Evolutionary conservation across 2,888 invertebrate species (phyloP).

Genomic region (Acronicta psi): DNA sequence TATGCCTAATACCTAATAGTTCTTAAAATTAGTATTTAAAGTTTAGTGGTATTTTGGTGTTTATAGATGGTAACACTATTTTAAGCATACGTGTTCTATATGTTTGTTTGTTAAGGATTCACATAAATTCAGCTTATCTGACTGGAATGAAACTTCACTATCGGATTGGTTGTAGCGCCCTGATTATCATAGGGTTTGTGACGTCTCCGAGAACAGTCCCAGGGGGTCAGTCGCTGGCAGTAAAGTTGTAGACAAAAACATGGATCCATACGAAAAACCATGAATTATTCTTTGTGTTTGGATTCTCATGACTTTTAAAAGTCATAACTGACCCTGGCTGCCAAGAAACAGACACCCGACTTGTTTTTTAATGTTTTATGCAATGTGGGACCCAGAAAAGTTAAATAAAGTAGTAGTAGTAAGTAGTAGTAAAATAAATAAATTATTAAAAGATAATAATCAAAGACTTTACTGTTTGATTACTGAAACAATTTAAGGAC

Average conservation of each 20-base stretch:
- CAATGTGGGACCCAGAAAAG: background rate
- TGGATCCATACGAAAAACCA: background rate
- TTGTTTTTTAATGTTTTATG: background rate
- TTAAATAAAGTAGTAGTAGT: no score
- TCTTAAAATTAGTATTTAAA: no score
- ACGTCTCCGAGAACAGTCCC: constrained; percentile 24
- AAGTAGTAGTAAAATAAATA: no score
- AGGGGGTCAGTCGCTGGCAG: constrained; percentile 11
- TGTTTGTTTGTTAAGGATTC: constrained; percentile 41
- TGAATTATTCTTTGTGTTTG: constrained; percentile 21
- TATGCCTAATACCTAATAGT: no score
- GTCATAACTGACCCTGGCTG: background rate
- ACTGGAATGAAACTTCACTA: constrained; percentile 39
- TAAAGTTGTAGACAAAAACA: constrained; percentile 23
- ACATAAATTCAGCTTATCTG: constrained; percentile 46
- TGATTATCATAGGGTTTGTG: constrained; percentile 37
- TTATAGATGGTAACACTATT: background rate
- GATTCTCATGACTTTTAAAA: background rate
- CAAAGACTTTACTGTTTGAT: background rate
- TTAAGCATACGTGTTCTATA: constrained; percentile 30
- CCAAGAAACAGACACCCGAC: background rate
- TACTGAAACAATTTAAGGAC: background rate
- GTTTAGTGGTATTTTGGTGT: no score
- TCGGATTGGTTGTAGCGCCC: constrained; percentile 16
- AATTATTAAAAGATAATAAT: no score